Base-by-base conservation (phyloP, 1,140 invertebrate genomes). In the Paracyclopina nana region DNA sequence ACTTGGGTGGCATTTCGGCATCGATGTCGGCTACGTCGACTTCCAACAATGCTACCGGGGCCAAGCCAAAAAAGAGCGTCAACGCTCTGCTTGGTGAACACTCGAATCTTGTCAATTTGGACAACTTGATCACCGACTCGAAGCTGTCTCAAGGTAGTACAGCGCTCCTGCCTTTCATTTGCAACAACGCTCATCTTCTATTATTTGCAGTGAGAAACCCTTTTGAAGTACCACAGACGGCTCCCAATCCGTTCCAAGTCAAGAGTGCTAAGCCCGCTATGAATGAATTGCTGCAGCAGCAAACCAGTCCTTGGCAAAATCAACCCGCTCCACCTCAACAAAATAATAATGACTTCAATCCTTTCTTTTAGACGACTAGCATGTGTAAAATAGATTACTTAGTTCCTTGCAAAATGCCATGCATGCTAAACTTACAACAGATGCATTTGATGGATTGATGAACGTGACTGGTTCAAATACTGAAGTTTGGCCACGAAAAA, bases 41-140 rank as follows among this genome's bases (percentile, higher is more conserved):
- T n/a, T n/a, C n/a, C n/a, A n/a, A n/a, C n/a, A n/a, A n/a, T n/a
- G n/a, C n/a, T n/a, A n/a, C n/a, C n/a, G 64, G 55, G 46, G 43
- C 44, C 26, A 55, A 50, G 44, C 52, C 56, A 62, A 90, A 87
- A 65, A 87, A n/a, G n/a, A n/a, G 83, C 49, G 86, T 90, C 6
- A 82, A 87, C 57, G 78, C 77, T 57, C 94, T 95, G 66, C 72
- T 95, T 6, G 88, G 88, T 16, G 84, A 92, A 67, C 94, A 94
- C 67, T 87, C 82, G 18, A 74, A 78, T 56, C 72, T 95, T 53
- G 88, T 94, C 38, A 94, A 94, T 73, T 71, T 95, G 59, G 88
- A 95, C 67, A 87, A 91, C 68, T 73, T 95, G 60, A 80, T 94
- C 28, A 28, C 45, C 16, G 28, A n/a, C 14, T 18, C 12, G 14